Base-by-base conservation (phyloP, 2,888 invertebrate genomes). In the Polydrusus tereticollis region DNA sequence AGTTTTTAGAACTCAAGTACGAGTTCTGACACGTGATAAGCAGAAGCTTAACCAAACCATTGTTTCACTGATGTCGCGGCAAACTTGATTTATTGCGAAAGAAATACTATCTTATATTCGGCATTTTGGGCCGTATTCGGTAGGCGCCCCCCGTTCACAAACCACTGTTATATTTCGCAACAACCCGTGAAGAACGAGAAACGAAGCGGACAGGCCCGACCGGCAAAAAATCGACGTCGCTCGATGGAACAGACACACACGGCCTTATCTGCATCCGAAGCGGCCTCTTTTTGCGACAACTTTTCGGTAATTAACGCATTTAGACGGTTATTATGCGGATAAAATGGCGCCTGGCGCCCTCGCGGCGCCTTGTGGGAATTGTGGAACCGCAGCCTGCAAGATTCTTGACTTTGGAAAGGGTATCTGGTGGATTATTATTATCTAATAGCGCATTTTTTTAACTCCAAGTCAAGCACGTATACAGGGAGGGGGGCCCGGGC, bases 291-390 rank as follows among this genome's bases (percentile, higher is more conserved):
- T 68, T 74, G 67, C 68, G 70, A 74, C 64, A 66, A 66, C 57
- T 73, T 73, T 73, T 73, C 73, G 73, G 69, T 69, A 73, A 73
- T 73, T 73, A 73, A 70, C 65, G 69, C 66, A 52, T 69, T 69
- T 69, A 66, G 66, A 43, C 62, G 29, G 69, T 67, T 45, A 70
- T 73, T 69, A 73, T 52, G 68, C 69, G 68, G 69, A 69, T 72
- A 72, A 64, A 72, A 72, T 69, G 69, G 74, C 74, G 74, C 74
- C 74, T 67, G 74, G 70, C 70, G 74, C 74, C 74, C 63, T 12
- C 18, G 8, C 52, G 72, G 72, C 67, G 66, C 52, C 62, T 36
- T 18, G n/a, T 20, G 45, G 2, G 8, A 18, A 1, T 20, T 45
- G 43, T 45, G 10, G 45, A 7, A 29, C 29, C 29, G 7, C 29